These are phyloP conservation scores for Opisthograptis luteolata DNA, from an alignment of 2,888 invertebrate genomes.

Conservation along the genomic window DNA sequence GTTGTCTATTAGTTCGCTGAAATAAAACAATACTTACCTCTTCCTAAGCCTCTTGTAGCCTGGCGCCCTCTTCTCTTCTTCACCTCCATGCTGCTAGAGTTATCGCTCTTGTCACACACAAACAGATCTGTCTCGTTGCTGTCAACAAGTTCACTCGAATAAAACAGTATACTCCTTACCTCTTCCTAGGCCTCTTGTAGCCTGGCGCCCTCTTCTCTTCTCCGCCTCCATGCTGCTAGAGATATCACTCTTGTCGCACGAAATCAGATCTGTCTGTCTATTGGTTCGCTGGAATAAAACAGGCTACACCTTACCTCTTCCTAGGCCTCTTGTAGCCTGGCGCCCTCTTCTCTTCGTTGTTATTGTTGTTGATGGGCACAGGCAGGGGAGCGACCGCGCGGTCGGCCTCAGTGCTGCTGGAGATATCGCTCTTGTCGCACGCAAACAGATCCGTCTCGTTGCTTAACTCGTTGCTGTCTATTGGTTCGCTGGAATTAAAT, in stretches of 20 bases:
- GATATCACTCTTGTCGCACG: slow-evolving; percentile 72
- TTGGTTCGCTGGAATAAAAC: slow-evolving; percentile 61
- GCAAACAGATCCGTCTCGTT: slow-evolving; percentile 78
- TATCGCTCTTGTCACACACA: slow-evolving; percentile 72
- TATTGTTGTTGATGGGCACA: slow-evolving; percentile 65
- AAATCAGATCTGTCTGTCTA: slow-evolving; percentile 77
- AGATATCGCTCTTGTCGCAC: slow-evolving; percentile 71
- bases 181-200: no score
- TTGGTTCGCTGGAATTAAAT: slow-evolving; percentile 60
- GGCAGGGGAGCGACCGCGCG: slow-evolving; percentile 29
- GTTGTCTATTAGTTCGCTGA: slow-evolving; percentile 76
- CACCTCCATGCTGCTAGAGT: slow-evolving; percentile 68
- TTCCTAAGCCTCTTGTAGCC: no score
- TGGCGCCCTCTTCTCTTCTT: no score
- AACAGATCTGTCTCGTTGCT: slow-evolving; percentile 78
- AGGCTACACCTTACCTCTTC: slow-evolving; percentile 67
- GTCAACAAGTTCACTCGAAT: slow-evolving; percentile 70
- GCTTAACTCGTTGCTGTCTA: slow-evolving; percentile 76
- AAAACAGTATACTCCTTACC: no score
- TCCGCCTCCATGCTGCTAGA: slow-evolving; percentile 69
- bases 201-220: no score
- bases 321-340: slow-evolving; percentile 59
- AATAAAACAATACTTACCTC: no score
- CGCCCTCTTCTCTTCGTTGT: slow-evolving; percentile 65
- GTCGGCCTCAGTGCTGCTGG: slow-evolving; percentile 68